These are phyloP conservation scores for Accipiter virgatus DNA, from an alignment of 2,113 vertebrate genomes.

Conservation along the genomic window DNA sequence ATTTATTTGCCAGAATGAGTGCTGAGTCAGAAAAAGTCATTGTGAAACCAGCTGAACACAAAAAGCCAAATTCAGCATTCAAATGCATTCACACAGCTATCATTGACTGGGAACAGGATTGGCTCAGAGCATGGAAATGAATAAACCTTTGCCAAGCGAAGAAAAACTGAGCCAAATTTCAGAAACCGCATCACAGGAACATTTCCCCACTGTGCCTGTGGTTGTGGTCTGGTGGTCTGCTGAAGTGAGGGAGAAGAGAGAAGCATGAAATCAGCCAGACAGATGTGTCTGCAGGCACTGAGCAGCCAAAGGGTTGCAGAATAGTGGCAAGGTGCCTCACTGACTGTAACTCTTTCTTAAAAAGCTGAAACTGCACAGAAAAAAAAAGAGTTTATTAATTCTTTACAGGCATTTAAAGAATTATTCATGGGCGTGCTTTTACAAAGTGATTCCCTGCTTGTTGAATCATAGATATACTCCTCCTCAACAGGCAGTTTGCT, in stretches of 20 bases:
- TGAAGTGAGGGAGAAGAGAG: slow-evolving; percentile 11
- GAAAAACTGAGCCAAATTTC: slow-evolving; percentile 8
- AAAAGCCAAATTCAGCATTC: background rate
- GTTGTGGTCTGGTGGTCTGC: slow-evolving; percentile 18
- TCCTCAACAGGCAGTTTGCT: background rate
- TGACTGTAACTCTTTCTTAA: background rate
- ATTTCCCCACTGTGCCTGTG: background rate
- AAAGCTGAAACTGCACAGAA: background rate
- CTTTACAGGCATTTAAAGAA: background rate
- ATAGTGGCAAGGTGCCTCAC: background rate
- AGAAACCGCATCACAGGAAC: slow-evolving; percentile 29
- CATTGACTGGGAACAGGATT: background rate
- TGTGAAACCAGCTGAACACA: background rate
- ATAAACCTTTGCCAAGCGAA: background rate
- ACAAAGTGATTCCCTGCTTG: background rate
- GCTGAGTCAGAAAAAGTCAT: background rate
- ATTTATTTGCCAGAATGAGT: background rate
- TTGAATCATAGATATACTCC: background rate
- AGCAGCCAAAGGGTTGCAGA: background rate
- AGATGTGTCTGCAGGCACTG: background rate
- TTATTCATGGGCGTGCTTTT: background rate
- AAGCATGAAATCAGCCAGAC: background rate
- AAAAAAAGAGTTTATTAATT: background rate
- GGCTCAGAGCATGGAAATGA: background rate
- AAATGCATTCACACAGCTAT: background rate